These are phyloP conservation scores for Drosophila miranda DNA, from an alignment of 1,140 invertebrate species.

Conservation along the genomic window DNA sequence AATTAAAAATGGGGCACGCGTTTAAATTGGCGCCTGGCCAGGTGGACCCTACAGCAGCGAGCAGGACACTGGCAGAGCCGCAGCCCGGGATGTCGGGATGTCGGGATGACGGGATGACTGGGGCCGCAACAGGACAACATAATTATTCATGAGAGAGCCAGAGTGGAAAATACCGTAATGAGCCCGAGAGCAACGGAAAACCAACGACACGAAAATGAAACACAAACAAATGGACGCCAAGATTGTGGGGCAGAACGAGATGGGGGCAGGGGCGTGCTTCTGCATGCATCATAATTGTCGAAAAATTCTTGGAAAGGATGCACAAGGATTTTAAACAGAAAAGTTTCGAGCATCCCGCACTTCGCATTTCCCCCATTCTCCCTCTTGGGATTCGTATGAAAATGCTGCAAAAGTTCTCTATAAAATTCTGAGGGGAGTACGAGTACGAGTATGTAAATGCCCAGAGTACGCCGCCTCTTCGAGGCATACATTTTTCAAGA, in stretches of 20 bases:
- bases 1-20: constrained; percentile 68
- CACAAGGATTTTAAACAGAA: constrained; percentile 44
- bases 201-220: constrained; percentile 52
- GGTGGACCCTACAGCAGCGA: constrained; percentile 17
- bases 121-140: constrained; percentile 52
- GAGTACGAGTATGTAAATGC: constrained; percentile 7
- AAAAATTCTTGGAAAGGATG: constrained; percentile 43
- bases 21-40: constrained; percentile 54
- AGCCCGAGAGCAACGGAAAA: constrained; percentile 56
- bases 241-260: neutral
- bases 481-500: constrained; percentile 53
- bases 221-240: constrained; percentile 47
- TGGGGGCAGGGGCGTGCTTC: no score
- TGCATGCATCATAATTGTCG: constrained; percentile 50
- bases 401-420: constrained; percentile 13
- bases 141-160: constrained; percentile 68
- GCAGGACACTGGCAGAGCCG: neutral
- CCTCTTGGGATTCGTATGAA: constrained; percentile 23
- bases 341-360: constrained; percentile 24
- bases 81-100: no score
- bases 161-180: constrained; percentile 70
- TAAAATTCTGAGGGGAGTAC: constrained; percentile 18
- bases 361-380: neutral
- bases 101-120: constrained; percentile 14
- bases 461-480: constrained; percentile 28